phyloP scores from a whole-genome alignment of 2,113 vertebrate species.

The Fregata magnificens region DNA sequence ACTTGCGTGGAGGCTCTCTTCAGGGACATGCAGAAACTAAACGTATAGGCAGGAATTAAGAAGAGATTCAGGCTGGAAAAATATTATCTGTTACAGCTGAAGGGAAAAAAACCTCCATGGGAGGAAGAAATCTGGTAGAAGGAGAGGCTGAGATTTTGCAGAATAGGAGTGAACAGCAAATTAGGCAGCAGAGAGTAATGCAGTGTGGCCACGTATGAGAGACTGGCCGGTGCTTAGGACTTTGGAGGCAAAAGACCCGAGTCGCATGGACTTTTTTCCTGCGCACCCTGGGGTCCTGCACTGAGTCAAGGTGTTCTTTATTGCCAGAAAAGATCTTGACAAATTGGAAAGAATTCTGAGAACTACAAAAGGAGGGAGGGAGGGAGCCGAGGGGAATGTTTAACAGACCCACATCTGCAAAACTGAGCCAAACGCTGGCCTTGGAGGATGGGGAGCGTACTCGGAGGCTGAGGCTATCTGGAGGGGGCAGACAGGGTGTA shows the following conservation, averaged over 20 bases:
- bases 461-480: not conserved
- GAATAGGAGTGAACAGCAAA: not conserved
- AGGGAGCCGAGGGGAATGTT: not conserved
- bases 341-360: constrained; percentile 31
- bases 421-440: not conserved
- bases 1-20: not conserved
- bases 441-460: not conserved
- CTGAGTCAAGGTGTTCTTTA: not conserved
- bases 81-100: not conserved
- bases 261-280: not conserved
- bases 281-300: not conserved
- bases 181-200: not conserved
- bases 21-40: not conserved
- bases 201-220: rapidly evolving
- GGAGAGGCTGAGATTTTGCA: not conserved
- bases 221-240: not conserved
- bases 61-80: not conserved
- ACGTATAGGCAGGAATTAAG: not conserved
- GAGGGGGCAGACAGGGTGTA: not conserved
- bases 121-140: not conserved
- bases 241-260: not conserved
- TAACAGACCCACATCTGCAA: constrained; percentile 33
- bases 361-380: not conserved
- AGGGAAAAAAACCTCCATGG: not conserved
- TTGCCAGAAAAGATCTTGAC: constrained; percentile 28